Percentiles rank a stretch among this genome's conserved stretches.
phyloP scores from a whole-genome alignment of 2,797 vertebrate genomes.

The Catharus ustulatus region DNA sequence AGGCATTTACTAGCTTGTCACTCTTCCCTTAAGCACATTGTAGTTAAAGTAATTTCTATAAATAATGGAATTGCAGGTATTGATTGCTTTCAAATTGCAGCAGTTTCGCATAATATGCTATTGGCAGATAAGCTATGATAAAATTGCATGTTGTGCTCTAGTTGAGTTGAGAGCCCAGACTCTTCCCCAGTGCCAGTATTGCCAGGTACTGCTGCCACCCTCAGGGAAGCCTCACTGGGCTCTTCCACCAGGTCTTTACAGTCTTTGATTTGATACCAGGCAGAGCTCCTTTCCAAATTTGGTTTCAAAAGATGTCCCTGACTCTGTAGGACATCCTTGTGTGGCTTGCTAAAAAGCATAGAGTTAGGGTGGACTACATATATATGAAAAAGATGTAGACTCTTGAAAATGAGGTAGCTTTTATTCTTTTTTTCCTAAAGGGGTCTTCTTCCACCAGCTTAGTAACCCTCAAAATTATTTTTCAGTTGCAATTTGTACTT shows the following conservation, averaged over 20 bases:
- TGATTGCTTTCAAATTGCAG: conserved; percentile 8
- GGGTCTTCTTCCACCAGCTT: not conserved
- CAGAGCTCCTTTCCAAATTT: not conserved
- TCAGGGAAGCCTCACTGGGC: not conserved
- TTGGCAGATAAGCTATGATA: not conserved
- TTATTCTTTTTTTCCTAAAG: not conserved
- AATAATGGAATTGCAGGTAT: not conserved
- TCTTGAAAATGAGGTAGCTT: not conserved
- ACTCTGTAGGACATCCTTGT: not conserved
- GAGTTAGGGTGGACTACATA: not conserved
- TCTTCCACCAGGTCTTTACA: not conserved
- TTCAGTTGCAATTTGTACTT: conserved; percentile 1
- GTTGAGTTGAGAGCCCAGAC: not conserved
- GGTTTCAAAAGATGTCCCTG: not conserved
- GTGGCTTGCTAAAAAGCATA: not conserved
- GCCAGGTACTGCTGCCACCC: not conserved
- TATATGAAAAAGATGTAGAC: not conserved
- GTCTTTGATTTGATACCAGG: not conserved
- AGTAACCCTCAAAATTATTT: not conserved
- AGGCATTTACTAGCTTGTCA: not conserved
- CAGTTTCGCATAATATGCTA: not conserved
- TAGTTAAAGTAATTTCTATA: conserved; percentile 20
- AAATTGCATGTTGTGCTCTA: not conserved
- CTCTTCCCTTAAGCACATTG: not conserved
- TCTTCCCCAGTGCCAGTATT: rapidly evolving